Evolutionary conservation across 2,797 vertebrate species (phyloP), one percentile per base, ranked within the genome.

Genomic region (Paedocypris micromegethes): DNA sequence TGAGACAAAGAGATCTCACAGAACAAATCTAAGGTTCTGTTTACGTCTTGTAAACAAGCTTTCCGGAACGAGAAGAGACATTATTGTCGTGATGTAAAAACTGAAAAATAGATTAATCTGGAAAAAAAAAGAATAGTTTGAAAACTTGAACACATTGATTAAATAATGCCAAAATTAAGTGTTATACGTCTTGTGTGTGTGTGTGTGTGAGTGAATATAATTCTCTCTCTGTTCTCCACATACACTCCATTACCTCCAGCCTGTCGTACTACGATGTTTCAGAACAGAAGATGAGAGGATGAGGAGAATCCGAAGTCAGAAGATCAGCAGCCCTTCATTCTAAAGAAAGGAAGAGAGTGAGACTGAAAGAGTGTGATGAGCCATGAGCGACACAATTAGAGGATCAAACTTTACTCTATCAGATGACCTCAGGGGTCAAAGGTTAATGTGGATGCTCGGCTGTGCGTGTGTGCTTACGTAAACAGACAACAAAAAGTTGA

Each of bases 301-400:
- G 58, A 70, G 56, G 53, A 39, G 47, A 64, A 58, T 55, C 68
- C 47, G 37, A 9, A 6, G 54, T 49, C 48, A 51, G 51, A 74
- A 58, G 66, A 60, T 69, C 54, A 68, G 46, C 23, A 64, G 61
- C 60, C 38, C 58, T 56, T 56, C 69, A 66, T 50, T 63, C 61
- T 56, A 38, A 45, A 45, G 70, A 73, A 53, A 72, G 70, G 68
- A 72, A 77, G 59, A 58, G 61, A 57, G 7, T 41, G 60, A 61
- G 57, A 64, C 63, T 61, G 58, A 76, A 66, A 58, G 53, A 44
- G 55, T 47, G 67, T 65, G 61, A 69, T 58, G 48, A 37, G 51
- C 61, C 56, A 60, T 60, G 50, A 70, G 50, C 23, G 61, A 61
- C 54, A 70, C 54, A 70, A 70, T 64, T 64, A 70, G 60, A 70